Conservation (phyloP, 2,888 invertebrate species). For the Ceramica pisi region DNA sequence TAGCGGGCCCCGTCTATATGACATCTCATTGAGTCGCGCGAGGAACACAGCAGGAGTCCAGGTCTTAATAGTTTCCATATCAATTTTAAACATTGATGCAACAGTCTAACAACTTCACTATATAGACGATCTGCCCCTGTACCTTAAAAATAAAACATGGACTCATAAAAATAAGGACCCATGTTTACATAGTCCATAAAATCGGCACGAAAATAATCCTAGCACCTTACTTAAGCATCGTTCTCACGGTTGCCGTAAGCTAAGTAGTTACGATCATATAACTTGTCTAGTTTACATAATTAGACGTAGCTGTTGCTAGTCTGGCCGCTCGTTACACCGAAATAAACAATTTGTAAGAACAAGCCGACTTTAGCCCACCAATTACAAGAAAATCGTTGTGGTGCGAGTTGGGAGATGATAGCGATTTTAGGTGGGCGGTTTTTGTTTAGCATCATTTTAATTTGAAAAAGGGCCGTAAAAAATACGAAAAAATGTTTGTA, state of each 20-base stretch:
- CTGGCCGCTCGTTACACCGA: constrained; percentile 67
- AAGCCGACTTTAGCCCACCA: constrained; percentile 66
- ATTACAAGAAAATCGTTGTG: constrained; percentile 67
- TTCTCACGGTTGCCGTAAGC: constrained; percentile 62
- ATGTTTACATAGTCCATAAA: constrained; percentile 37
- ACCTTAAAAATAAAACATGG: not conserved
- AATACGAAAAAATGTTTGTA: too few relatives aligned
- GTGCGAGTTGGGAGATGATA: constrained; percentile 42
- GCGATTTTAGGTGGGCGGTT: constrained; percentile 38
- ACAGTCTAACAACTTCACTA: too few relatives aligned
- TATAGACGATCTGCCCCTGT: not conserved
- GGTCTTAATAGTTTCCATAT: too few relatives aligned
- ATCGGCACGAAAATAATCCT: constrained; percentile 51
- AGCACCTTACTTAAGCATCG: constrained; percentile 35
- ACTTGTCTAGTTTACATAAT: constrained; percentile 68
- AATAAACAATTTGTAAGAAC: constrained; percentile 73
- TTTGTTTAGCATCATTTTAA: too few relatives aligned
- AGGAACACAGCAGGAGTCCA: too few relatives aligned
- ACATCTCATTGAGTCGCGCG: too few relatives aligned
- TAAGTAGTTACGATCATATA: constrained; percentile 62
- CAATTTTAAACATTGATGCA: too few relatives aligned
- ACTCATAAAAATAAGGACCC: constrained; percentile 5
- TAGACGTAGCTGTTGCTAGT: constrained; percentile 64
- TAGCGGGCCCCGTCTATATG: too few relatives aligned
- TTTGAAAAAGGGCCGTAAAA: too few relatives aligned